Percentiles rank a stretch among this genome's conserved stretches.
phyloP scores from a whole-genome alignment of 2,888 invertebrate species.

The Alviniconcha strummeri region DNA sequence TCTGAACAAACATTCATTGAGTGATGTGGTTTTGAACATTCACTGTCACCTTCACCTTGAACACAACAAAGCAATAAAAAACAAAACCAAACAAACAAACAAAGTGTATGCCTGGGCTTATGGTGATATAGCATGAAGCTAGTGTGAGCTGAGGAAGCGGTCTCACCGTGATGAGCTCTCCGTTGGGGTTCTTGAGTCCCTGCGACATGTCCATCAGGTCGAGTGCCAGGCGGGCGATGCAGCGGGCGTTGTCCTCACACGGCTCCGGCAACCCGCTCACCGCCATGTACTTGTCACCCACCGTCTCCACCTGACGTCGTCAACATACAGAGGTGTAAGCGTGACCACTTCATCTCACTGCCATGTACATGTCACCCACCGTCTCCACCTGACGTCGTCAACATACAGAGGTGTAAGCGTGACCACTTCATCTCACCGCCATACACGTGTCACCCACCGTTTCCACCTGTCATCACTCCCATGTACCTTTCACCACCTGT shows the following conservation, averaged over 20 bases:
- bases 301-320: constrained; percentile 89
- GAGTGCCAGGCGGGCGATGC: constrained; percentile 86
- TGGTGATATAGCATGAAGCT: too few species aligned
- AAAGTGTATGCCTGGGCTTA: background rate
- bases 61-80: background rate
- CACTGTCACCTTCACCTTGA: too few species aligned
- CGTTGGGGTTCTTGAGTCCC: constrained; percentile 88
- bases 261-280: constrained; percentile 95
- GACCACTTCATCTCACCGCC: constrained; percentile 83
- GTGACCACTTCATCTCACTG: constrained; percentile 79
- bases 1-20: too few species aligned
- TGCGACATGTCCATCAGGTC: constrained; percentile 97
- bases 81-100: background rate
- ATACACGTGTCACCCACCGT: constrained; percentile 98
- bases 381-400: constrained; percentile 87
- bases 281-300: constrained; percentile 98
- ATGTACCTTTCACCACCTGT: constrained; percentile 98
- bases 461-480: constrained; percentile 90
- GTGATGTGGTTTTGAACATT: too few species aligned
- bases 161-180: constrained; percentile 83
- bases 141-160: too few species aligned
- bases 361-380: constrained; percentile 98
- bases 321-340: too few species aligned
- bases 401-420: too few species aligned
- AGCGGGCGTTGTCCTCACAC: constrained; percentile 91